Evolutionary conservation across 2,113 vertebrate species (phyloP).

Genomic region (Globicephala melas): DNA sequence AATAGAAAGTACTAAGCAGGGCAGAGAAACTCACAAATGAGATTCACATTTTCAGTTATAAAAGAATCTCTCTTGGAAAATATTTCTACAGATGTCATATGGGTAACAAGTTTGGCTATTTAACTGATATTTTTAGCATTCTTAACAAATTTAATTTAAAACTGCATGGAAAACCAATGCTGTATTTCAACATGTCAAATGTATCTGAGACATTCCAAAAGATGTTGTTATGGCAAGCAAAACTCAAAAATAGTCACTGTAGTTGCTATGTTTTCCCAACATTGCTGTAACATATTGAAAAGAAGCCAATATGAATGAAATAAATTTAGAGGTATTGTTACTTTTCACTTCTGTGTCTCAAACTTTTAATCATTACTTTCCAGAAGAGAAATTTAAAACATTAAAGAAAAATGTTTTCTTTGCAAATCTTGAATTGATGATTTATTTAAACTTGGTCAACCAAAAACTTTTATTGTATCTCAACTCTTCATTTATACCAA

Average conservation of each 20-base stretch:
- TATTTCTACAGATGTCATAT: conserved; percentile 20
- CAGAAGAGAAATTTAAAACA: conserved; percentile 24
- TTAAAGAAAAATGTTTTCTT: conserved; percentile 23
- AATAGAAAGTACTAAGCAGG: not conserved
- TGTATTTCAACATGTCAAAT: conserved; percentile 38
- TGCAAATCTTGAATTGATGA: conserved; percentile 38
- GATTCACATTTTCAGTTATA: conserved; percentile 11
- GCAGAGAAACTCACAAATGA: not conserved
- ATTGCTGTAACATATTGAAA: conserved; percentile 36
- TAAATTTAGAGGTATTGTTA: conserved; percentile 45
- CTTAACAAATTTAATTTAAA: conserved; percentile 43
- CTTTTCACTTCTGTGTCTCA: conserved; percentile 21
- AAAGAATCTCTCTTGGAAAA: conserved; percentile 53
- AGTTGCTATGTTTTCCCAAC: conserved; percentile 51
- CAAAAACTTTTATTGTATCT: not conserved
- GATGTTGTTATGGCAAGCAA: conserved; percentile 13
- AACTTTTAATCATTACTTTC: conserved; percentile 32
- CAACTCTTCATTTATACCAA: not conserved
- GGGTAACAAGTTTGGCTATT: conserved; percentile 34
- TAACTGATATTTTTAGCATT: conserved; percentile 29
- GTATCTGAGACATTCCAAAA: not conserved
- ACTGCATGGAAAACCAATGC: not conserved
- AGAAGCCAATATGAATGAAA: conserved; percentile 55
- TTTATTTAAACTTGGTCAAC: conserved; percentile 29
- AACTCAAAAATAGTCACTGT: conserved; percentile 25